Evolutionary conservation across 2,797 vertebrate species (phyloP).

Genomic region (Oophaga sylvatica): DNA sequence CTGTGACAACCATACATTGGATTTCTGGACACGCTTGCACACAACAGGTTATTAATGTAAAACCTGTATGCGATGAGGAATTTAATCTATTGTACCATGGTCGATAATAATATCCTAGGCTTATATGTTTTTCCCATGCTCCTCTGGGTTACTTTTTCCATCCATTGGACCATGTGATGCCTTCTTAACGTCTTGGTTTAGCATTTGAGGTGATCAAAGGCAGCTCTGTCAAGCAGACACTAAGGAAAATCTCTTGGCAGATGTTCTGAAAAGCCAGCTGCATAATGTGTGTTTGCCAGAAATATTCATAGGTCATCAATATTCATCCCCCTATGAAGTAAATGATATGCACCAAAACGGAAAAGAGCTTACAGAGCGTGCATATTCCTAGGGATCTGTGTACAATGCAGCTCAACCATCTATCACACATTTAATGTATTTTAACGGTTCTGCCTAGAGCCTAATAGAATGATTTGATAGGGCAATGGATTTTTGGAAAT

Average conservation of each 20-base stretch:
- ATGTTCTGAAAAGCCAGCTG: slow-evolving; percentile 57
- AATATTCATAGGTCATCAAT: slow-evolving; percentile 62
- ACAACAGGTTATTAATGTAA: slow-evolving; percentile 5
- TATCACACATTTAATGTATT: slow-evolving; percentile 53
- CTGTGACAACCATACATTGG: slow-evolving; percentile 18
- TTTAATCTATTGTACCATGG: background rate
- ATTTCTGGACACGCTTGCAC: slow-evolving; percentile 15
- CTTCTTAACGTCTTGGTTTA: slow-evolving; percentile 58
- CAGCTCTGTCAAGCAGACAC: slow-evolving; percentile 55
- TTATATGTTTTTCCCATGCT: slow-evolving; percentile 1
- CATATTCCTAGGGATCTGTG: slow-evolving; percentile 41
- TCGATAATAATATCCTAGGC: slow-evolving; percentile 3
- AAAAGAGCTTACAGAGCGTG: slow-evolving; percentile 22
- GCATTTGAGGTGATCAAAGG: slow-evolving; percentile 61
- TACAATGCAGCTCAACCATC: slow-evolving; percentile 39
- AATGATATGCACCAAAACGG: slow-evolving; percentile 57
- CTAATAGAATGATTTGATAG: slow-evolving; percentile 42
- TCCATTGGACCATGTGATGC: slow-evolving; percentile 54
- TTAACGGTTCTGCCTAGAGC: slow-evolving; percentile 52
- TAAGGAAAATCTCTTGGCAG: slow-evolving; percentile 58
- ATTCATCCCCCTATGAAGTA: slow-evolving; percentile 57
- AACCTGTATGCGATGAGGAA: background rate
- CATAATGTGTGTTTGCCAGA: slow-evolving; percentile 56
- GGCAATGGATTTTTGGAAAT: slow-evolving; percentile 26
- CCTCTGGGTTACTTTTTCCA: slow-evolving; percentile 38